phyloP scores from a whole-genome alignment of 2,888 invertebrate genomes.

The Erebia palarica region DNA sequence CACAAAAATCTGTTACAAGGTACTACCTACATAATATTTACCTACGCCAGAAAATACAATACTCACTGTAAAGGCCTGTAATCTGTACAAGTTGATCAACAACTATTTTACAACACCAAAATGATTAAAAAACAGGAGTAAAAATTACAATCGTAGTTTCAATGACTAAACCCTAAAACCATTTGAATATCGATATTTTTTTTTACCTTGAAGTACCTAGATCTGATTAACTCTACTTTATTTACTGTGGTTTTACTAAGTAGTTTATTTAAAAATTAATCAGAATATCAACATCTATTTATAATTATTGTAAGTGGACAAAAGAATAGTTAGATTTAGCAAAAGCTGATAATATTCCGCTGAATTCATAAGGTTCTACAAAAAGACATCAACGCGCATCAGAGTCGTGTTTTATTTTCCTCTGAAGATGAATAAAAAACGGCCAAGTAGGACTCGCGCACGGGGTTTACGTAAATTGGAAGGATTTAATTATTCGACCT shows the following conservation, averaged over 20 bases:
- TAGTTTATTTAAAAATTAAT: no score
- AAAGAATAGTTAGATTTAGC: no score
- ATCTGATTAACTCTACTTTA: no score
- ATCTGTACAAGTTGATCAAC: constrained; percentile 78
- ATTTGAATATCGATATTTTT: neutral
- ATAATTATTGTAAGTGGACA: no score
- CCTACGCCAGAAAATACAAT: constrained; percentile 66
- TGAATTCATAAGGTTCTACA: neutral
- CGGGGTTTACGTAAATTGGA: no score
- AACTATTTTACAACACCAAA: constrained; percentile 76
- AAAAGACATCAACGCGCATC: constrained; percentile 19
- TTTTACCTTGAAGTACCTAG: neutral
- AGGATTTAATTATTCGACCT: no score
- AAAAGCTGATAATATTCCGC: no score
- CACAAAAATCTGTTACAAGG: constrained; percentile 49
- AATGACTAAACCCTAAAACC: constrained; percentile 42
- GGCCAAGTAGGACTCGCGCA: no score
- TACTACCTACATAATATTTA: constrained; percentile 51
- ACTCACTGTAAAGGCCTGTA: constrained; percentile 75
- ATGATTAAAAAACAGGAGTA: constrained; percentile 72
- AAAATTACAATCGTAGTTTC: constrained; percentile 58
- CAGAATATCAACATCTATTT: no score
- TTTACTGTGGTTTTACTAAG: no score
- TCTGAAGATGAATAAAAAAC: neutral
- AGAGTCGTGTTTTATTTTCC: neutral